A percentile compares a stretch with the other conserved stretches of the same genome.
phyloP scores from a whole-genome alignment of 1,140 invertebrate species.

The Dendroctonus valens region DNA sequence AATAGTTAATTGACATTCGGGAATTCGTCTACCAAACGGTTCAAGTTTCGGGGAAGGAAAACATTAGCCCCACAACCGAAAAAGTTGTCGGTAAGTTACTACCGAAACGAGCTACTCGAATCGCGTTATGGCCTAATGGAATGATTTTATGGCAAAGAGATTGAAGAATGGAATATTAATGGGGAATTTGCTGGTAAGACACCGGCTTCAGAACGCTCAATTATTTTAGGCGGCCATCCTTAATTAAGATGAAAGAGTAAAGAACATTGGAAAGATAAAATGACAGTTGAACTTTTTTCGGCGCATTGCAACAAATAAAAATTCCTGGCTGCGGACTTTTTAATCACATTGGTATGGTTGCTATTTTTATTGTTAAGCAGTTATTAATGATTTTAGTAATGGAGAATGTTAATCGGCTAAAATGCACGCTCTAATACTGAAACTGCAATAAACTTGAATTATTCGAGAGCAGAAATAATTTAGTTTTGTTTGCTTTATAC shows the following conservation, averaged over 20 bases:
- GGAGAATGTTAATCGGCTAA: no score
- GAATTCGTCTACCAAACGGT: slow-evolving; percentile 19
- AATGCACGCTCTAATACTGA: no score
- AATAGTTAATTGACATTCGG: slow-evolving; percentile 34
- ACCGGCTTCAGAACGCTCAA: slow-evolving; percentile 11
- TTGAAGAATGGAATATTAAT: slow-evolving; percentile 33
- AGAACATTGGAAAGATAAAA: slow-evolving; percentile 17
- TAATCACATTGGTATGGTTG: slow-evolving; percentile 7
- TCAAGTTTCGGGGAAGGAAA: slow-evolving; percentile 24
- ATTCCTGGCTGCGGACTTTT: slow-evolving; percentile 10
- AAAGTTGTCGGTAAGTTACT: slow-evolving; percentile 24
- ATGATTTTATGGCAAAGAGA: slow-evolving; percentile 26
- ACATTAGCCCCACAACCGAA: slow-evolving; percentile 30
- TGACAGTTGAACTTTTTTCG: slow-evolving; percentile 17
- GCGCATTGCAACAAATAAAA: slow-evolving; percentile 15
- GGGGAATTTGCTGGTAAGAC: slow-evolving; percentile 29
- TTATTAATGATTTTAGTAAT: no score
- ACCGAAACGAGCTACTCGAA: slow-evolving; percentile 23
- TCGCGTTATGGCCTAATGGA: slow-evolving; percentile 28
- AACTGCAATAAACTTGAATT: no score
- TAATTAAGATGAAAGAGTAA: slow-evolving; percentile 31
- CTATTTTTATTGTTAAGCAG: slow-evolving; percentile 2
- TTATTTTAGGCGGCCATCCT: slow-evolving; percentile 28
- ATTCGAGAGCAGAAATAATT: no score
- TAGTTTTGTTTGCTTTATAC: no score